Percentiles rank a stretch among this genome's conserved stretches.
phyloP scores from a whole-genome alignment of 1,140 invertebrate genomes.

The Drosophila kurseongensis region DNA sequence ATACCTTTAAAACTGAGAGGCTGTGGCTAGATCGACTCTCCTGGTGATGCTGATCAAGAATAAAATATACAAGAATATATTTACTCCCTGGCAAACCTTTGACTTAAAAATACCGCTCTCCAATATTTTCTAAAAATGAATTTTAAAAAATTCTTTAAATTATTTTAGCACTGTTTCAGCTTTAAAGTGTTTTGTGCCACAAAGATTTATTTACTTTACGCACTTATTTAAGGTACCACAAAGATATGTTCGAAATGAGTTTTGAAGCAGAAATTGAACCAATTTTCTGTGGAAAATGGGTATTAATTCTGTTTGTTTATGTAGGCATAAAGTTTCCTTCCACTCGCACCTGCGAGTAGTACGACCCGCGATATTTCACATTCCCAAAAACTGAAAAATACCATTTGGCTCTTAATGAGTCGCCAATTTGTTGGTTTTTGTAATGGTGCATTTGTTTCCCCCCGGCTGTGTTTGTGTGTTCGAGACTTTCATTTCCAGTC shows the following conservation, averaged over 20 bases:
- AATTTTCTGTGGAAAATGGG: background rate
- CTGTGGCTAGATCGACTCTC: no score
- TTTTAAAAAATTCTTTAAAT: no score
- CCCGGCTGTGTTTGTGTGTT: background rate
- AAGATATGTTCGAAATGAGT: background rate
- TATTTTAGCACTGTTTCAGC: no score
- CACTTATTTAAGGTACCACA: background rate
- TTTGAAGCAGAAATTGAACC: background rate
- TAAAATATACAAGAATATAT: no score
- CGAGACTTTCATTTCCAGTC: conserved; percentile 27
- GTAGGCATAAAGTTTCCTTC: conserved; percentile 23
- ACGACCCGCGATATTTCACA: conserved; percentile 11
- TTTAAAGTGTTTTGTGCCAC: no score
- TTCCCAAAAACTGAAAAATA: conserved; percentile 16
- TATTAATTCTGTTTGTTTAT: conserved; percentile 29
- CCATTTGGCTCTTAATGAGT: conserved; percentile 23
- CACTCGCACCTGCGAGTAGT: conserved; percentile 18
- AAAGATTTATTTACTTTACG: no score
- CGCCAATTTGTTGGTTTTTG: conserved; percentile 31
- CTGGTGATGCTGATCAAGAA: no score
- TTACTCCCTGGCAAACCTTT: no score
- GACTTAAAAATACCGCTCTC: no score
- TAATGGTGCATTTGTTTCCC: conserved; percentile 24
- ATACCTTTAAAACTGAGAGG: no score
- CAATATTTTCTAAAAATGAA: no score